Evolutionary conservation across 2,888 invertebrate genomes (phyloP).

Genomic region (Zootermopsis nevadensis): DNA sequence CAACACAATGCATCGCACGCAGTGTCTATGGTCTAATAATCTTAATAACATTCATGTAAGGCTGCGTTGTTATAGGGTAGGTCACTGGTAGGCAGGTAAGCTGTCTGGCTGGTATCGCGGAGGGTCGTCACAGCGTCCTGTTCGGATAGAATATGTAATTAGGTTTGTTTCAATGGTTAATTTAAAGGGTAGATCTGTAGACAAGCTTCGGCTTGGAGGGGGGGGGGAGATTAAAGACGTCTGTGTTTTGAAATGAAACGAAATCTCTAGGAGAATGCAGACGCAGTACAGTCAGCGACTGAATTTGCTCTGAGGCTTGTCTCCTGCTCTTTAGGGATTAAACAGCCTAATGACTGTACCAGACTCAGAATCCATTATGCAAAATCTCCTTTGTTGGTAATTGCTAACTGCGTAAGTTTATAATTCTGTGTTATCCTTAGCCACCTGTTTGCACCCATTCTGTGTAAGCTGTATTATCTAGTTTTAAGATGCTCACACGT

Average conservation of each 20-base stretch:
- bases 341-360: too few species aligned
- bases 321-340: too few species aligned
- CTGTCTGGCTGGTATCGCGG: background rate
- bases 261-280: background rate
- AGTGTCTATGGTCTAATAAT: background rate
- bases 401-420: too few species aligned
- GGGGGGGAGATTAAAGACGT: background rate
- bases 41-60: background rate
- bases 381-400: too few species aligned
- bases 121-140: background rate
- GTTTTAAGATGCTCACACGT: too few species aligned
- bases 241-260: background rate
- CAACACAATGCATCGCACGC: background rate
- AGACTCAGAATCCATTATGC: too few species aligned
- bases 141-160: constrained; percentile 21
- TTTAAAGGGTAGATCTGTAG: background rate
- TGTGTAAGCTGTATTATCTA: too few species aligned
- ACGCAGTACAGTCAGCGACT: background rate
- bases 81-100: background rate
- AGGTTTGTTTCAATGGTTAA: constrained; percentile 17
- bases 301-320: background rate
- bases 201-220: background rate
- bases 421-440: too few species aligned
- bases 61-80: background rate
- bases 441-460: too few species aligned